These are phyloP conservation scores for Chelonoidis abingdonii DNA, from an alignment of 2,113 vertebrate genomes.

Conservation along the genomic window DNA sequence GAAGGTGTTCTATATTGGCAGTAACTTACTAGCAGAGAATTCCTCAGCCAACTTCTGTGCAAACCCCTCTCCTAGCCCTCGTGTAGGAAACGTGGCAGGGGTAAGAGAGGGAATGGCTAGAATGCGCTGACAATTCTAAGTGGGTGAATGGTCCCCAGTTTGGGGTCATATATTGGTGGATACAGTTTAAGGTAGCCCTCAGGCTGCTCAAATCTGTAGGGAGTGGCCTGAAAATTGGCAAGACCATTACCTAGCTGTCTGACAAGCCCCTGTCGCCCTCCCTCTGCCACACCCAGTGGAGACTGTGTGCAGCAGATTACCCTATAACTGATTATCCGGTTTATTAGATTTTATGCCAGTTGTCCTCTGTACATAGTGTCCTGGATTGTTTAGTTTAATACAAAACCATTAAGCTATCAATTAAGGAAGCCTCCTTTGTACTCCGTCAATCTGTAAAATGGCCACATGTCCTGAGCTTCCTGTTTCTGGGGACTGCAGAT, in stretches of 20 bases:
- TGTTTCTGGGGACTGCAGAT: neutral
- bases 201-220: neutral
- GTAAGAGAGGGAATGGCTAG: neutral
- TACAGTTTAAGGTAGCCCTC: neutral
- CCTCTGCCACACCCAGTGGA: neutral
- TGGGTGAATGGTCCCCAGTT: neutral
- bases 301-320: neutral
- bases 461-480: neutral
- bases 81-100: neutral
- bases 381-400: neutral
- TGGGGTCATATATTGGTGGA: neutral
- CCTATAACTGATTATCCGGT: neutral
- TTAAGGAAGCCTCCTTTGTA: neutral
- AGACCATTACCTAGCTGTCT: neutral
- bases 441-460: neutral
- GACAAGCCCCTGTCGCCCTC: neutral
- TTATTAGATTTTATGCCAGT: neutral
- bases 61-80: neutral
- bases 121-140: neutral
- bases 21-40: neutral
- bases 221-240: neutral
- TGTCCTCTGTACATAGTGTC: neutral
- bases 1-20: neutral
- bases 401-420: neutral
- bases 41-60: neutral